Base-by-base conservation (phyloP, 2,113 vertebrate species). In the Vicugna pacos region DNA sequence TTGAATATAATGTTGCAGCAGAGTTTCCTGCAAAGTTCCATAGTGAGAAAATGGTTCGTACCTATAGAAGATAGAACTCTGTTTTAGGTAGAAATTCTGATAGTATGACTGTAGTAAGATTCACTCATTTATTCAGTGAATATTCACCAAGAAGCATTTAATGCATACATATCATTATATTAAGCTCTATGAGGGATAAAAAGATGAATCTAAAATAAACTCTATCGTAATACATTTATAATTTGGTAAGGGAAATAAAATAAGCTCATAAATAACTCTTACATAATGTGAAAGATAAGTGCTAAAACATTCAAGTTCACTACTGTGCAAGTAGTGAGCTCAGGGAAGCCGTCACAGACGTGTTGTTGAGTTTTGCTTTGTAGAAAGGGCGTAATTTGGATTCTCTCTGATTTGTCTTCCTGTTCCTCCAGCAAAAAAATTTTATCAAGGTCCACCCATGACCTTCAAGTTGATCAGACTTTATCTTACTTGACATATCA, bases 301-400 rank as follows among this genome's bases (percentile, higher is more conserved):
- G 17, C 62, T 56, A 88, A 86, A 83, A 73, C 58, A 72, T 72
- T 95, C 89, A 89, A 77, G 58, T 90, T 83, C 50, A 62, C 62
- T 32, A 16, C 16, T 62, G 5, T 58, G n/a, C 4, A 46, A 85
- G 17, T 19, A 75, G 24, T 50, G 54, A 83, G 75, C 52, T 87
- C 19, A 84, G 5, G 5, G 35, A 65, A 52, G 2, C 0, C 70
- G 17, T 32, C 56, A 38, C n/a, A 58, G 32, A 65, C 38, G 6
- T 7, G 30, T 56, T 28, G 50, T 1, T 77, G 32, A 54, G 46
- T 70, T 80, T 76, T 88, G 19, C n/a, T 67, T 93, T 72, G 8
- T 67, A 72, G 10, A 83, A 50, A 52, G 22, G 13, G 8, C 58
- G 0, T 75, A 48, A 85, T 69, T 82, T 72, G 3, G 58, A 85